phyloP scores from a whole-genome alignment of 2,113 vertebrate species.

The Pelvicachromis taeniatus region DNA sequence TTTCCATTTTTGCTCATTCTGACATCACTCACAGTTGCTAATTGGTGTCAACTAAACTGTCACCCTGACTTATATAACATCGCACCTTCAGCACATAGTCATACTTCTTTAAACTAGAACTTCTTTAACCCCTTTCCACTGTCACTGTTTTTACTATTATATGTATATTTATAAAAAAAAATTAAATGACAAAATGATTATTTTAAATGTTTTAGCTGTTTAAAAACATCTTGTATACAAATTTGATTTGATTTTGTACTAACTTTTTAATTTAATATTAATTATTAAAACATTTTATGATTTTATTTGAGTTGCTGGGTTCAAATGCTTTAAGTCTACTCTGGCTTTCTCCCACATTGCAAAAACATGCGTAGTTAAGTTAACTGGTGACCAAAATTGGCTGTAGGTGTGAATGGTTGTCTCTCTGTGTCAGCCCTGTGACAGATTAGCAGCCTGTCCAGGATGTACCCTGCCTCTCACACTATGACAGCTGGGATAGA shows the following conservation, averaged over 20 bases:
- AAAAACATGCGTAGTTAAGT: not conserved
- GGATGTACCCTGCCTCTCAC: not conserved
- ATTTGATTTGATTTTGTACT: not conserved
- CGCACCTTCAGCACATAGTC: not conserved
- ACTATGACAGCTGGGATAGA: not conserved
- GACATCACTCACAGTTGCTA: not conserved
- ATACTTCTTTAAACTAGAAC: not conserved
- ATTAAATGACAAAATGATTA: not conserved
- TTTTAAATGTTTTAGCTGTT: not conserved
- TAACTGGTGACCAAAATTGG: not conserved
- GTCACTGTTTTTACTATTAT: not conserved
- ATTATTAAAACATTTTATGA: not conserved
- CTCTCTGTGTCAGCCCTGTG: not conserved
- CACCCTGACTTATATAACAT: not conserved
- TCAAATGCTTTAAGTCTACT: not conserved
- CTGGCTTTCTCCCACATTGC: not conserved
- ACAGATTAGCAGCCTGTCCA: not conserved
- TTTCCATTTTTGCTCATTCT: constrained; percentile 6
- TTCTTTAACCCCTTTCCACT: not conserved
- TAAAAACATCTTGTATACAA: not conserved
- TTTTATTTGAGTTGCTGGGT: not conserved
- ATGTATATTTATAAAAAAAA: not conserved
- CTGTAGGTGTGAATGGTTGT: not conserved
- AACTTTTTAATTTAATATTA: not conserved
- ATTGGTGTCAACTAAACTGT: not conserved